Evolutionary conservation across 1,140 invertebrate genomes (phyloP).

Genomic region (Zaprionus inermis): DNA sequence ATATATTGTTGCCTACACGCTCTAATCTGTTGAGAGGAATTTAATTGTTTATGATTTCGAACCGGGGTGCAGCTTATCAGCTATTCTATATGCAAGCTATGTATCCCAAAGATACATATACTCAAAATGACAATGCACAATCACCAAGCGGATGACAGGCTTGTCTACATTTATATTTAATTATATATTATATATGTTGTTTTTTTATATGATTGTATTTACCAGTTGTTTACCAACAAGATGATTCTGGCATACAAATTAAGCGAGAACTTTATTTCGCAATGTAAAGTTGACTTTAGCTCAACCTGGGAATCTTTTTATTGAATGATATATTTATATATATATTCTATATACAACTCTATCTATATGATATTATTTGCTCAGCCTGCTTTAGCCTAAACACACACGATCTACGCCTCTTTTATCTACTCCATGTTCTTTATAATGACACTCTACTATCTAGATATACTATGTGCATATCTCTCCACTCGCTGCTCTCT

Average conservation of each 20-base stretch:
- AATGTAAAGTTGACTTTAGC: conserved; percentile 4
- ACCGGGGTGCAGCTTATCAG: conserved; percentile 34
- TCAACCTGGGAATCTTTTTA: not conserved
- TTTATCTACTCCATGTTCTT: not conserved
- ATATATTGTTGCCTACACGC: too few relatives aligned
- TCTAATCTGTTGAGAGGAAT: not conserved
- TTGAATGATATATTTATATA: too few relatives aligned
- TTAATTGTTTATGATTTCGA: conserved; percentile 7
- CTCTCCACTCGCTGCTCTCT: not conserved
- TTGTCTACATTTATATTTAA: conserved; percentile 4
- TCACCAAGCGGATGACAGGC: not conserved
- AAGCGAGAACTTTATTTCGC: conserved; percentile 1
- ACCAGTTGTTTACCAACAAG: not conserved
- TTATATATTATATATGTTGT: conserved; percentile 11
- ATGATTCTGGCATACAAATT: conserved; percentile 21
- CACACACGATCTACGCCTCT: not conserved
- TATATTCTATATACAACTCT: not conserved
- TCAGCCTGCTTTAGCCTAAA: not conserved
- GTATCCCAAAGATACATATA: conserved; percentile 15
- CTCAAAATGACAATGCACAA: conserved; percentile 28
- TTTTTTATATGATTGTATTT: not conserved
- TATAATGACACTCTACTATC: not conserved
- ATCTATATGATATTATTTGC: not conserved
- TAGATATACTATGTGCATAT: conserved; percentile 1
- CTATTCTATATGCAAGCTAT: conserved; percentile 18